Evolutionary conservation across 2,113 vertebrate genomes (phyloP).

Genomic region (Barbus barbus): DNA sequence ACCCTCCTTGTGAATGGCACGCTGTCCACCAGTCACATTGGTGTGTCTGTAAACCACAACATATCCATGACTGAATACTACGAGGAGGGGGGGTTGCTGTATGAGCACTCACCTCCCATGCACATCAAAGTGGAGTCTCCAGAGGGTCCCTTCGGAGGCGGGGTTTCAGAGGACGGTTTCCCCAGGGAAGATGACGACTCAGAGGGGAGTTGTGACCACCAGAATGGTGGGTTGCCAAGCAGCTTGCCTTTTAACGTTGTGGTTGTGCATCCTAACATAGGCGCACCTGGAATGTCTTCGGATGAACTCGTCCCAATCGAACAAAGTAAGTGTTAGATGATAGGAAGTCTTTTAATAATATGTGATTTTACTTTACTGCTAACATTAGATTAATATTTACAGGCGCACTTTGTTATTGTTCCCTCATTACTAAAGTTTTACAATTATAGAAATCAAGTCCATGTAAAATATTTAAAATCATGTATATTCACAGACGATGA

Average conservation of each 20-base stretch:
- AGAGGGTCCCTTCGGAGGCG: slow-evolving; percentile 76
- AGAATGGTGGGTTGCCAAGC: slow-evolving; percentile 65
- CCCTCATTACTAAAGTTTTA: neutral
- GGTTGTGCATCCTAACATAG: slow-evolving; percentile 80
- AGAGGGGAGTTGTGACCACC: slow-evolving; percentile 76
- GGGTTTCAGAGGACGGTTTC: slow-evolving; percentile 78
- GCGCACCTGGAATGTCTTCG: slow-evolving; percentile 76
- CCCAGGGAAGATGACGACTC: slow-evolving; percentile 79
- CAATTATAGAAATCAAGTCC: neutral
- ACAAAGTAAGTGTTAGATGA: slow-evolving; percentile 71
- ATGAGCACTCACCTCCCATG: slow-evolving; percentile 83
- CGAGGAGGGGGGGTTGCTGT: slow-evolving; percentile 82
- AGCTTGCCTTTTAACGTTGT: slow-evolving; percentile 81
- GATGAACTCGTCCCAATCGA: slow-evolving; percentile 76
- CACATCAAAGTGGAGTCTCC: slow-evolving; percentile 85
- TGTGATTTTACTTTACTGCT: neutral
- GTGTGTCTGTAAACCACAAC: slow-evolving; percentile 69
- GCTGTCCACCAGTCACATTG: slow-evolving; percentile 64
- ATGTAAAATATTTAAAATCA: neutral
- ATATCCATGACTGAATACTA: slow-evolving; percentile 83
- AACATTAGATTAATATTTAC: too few species aligned
- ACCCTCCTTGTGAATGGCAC: slow-evolving; percentile 64
- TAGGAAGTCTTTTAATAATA: neutral
- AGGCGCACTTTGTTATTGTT: too few species aligned
- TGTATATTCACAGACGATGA: neutral